Evolutionary conservation across 2,113 vertebrate species (phyloP).

Genomic region (Micromys minutus): DNA sequence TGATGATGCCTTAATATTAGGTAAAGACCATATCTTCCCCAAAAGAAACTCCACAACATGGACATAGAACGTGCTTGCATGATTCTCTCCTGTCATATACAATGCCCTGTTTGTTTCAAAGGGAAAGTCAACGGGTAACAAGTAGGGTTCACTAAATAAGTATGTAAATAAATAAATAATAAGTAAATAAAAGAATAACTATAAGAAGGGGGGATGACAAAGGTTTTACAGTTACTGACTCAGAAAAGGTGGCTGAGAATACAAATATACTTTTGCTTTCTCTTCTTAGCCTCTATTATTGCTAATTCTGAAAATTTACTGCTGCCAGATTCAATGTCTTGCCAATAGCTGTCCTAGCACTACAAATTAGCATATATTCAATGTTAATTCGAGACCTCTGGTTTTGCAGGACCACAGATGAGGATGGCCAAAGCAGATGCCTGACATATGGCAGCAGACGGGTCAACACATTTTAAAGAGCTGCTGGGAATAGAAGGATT

Average conservation of each 20-base stretch:
- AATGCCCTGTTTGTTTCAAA: not conserved
- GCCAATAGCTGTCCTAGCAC: conserved; percentile 32
- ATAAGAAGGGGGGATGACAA: not conserved
- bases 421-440: conserved; percentile 72
- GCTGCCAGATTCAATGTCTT: conserved; percentile 31
- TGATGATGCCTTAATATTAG: not conserved
- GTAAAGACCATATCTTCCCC: conserved; percentile 21
- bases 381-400: conserved; percentile 63
- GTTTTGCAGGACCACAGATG: conserved; percentile 62
- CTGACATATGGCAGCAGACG: conserved; percentile 69
- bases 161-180: too few relatives aligned
- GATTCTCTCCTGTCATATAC: not conserved
- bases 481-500: conserved; percentile 54
- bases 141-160: not conserved
- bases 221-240: conserved; percentile 10
- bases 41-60: not conserved
- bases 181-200: too few relatives aligned
- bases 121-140: not conserved
- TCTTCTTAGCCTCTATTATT: conserved; percentile 39
- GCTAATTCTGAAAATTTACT: conserved; percentile 40
- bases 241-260: conserved; percentile 2
- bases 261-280: conserved; percentile 27
- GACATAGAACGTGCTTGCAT: not conserved
- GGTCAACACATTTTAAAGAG: conserved; percentile 57
- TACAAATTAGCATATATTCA: conserved; percentile 63